These are phyloP conservation scores for Coenobita brevimanus DNA, from an alignment of 1,140 invertebrate genomes.

Conservation along the genomic window DNA sequence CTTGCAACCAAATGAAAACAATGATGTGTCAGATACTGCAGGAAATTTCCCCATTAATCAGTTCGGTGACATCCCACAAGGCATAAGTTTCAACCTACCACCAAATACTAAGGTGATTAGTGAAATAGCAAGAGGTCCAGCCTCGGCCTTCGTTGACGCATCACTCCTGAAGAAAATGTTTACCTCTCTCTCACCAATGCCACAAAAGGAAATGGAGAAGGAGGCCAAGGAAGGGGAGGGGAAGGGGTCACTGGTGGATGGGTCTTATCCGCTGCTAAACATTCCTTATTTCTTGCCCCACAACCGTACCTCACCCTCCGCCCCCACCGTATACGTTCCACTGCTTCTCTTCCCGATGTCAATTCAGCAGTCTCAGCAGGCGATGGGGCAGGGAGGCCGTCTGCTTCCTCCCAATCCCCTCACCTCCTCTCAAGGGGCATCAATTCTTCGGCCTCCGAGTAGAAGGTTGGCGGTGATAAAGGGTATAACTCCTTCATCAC, in stretches of 20 bases:
- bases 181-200: neutral
- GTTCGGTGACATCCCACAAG: no score
- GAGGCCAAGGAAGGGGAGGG: no score
- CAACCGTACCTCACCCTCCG: no score
- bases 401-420: neutral
- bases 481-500: no score
- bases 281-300: neutral
- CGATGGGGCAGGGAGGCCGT: neutral
- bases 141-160: constrained; percentile 6
- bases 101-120: neutral
- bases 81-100: no score
- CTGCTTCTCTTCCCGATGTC: constrained; percentile 23
- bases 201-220: no score
- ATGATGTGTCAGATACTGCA: no score
- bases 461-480: constrained; percentile 31
- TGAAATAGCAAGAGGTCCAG: neutral
- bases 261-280: neutral
- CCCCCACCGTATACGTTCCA: neutral
- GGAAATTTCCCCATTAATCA: no score
- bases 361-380: neutral
- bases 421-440: no score
- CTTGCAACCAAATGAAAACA: no score
- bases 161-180: neutral
- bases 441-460: neutral
- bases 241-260: no score